Percentiles rank a stretch among this genome's conserved stretches.
These are phyloP conservation scores for Leistus spinibarbis DNA, from an alignment of 2,888 invertebrate species.

Conservation along the genomic window DNA sequence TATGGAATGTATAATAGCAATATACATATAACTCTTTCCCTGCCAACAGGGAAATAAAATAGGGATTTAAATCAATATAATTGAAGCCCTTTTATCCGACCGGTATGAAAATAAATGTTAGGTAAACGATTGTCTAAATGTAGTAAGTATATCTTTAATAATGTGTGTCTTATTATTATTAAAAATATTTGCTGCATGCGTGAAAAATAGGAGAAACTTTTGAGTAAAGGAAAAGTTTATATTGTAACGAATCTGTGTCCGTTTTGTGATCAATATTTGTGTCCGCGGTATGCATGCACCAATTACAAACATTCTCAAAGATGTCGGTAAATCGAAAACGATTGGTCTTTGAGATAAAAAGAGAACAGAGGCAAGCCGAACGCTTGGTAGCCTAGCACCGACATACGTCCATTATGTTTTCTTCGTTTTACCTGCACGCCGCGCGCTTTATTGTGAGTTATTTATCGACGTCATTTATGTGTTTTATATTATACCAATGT, in stretches of 20 bases:
- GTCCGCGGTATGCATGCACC: conserved; percentile 53
- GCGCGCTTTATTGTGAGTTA: conserved; percentile 4
- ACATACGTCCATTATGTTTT: conserved; percentile 26
- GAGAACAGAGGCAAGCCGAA: conserved; percentile 9
- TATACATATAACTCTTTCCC: too few relatives aligned
- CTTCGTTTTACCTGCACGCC: conserved; percentile 5
- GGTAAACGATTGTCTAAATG: too few relatives aligned
- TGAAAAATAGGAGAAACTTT: too few relatives aligned
- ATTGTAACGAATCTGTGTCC: neutral
- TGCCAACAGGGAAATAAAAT: too few relatives aligned
- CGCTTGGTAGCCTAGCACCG: conserved; percentile 6
- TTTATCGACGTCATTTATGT: conserved; percentile 14
- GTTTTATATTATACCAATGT: conserved; percentile 10
- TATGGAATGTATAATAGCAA: too few relatives aligned
- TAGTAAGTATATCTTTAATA: too few relatives aligned
- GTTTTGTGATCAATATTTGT: conserved; percentile 5
- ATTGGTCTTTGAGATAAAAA: conserved; percentile 46
- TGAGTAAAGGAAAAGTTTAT: neutral
- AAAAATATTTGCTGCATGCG: too few relatives aligned
- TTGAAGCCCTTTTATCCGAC: too few relatives aligned
- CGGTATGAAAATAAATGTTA: too few relatives aligned
- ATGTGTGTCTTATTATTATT: too few relatives aligned
- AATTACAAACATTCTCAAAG: conserved; percentile 55
- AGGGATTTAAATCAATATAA: too few relatives aligned
- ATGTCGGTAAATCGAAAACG: conserved; percentile 52